Conservation (phyloP, 2,113 vertebrate genomes). For the Chaetorhynchus papuensis region DNA sequence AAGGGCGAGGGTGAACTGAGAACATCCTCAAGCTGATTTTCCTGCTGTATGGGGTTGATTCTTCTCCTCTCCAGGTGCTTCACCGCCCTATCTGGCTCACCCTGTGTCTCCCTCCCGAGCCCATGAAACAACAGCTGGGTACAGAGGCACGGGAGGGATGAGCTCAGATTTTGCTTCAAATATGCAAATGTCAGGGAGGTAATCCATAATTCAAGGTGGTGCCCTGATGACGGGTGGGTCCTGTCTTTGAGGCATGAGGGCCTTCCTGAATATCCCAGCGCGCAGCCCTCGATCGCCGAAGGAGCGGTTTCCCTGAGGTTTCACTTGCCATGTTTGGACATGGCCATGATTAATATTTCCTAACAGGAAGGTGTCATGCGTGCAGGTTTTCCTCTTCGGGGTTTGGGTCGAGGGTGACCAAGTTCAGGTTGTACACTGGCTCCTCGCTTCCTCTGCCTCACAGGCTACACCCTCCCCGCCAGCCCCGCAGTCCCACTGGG, state of each 20-base stretch:
- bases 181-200: background rate
- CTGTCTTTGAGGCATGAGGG: background rate
- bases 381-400: conserved; percentile 48
- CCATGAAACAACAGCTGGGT: rapidly evolving
- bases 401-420: conserved; percentile 3
- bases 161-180: background rate
- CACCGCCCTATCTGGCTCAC: background rate
- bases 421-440: conserved; percentile 39
- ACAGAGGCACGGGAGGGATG: background rate
- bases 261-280: background rate
- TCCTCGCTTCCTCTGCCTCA: background rate
- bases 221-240: background rate
- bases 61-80: background rate
- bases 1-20: background rate
- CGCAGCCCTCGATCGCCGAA: background rate
- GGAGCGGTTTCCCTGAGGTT: conserved; percentile 33
- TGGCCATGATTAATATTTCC: conserved; percentile 51
- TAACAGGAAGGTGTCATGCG: conserved; percentile 48
- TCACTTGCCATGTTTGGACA: conserved; percentile 56
- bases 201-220: background rate
- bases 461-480: background rate
- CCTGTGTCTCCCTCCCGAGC: rapidly evolving
- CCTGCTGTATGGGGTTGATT: background rate
- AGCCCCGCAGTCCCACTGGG: rapidly evolving
- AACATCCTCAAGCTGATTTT: background rate